phyloP scores from a whole-genome alignment of 2,888 invertebrate species.

The Ypsolopha sequella region DNA sequence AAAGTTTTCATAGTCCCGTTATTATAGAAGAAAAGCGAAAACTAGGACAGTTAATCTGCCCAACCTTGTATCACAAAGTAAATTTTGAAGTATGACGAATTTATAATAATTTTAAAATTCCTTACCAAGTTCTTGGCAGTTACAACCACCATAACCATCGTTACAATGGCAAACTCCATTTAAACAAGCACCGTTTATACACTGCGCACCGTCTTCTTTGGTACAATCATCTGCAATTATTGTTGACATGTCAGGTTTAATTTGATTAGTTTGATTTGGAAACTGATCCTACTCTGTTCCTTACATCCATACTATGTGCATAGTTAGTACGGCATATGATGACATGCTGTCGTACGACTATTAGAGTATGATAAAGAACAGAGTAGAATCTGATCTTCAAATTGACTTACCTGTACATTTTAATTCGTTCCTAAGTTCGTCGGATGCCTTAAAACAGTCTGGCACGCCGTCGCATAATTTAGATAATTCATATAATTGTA shows the following conservation, averaged over 20 bases:
- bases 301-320: too few relatives aligned
- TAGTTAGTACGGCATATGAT: too few relatives aligned
- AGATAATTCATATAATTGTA: constrained; percentile 95
- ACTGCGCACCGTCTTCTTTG: constrained; percentile 90
- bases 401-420: constrained; percentile 90
- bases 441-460: constrained; percentile 93
- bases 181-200: constrained; percentile 94
- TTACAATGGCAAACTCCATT: constrained; percentile 96
- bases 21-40: too few relatives aligned
- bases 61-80: not conserved
- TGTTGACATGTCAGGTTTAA: not conserved
- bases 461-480: constrained; percentile 92
- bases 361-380: not conserved
- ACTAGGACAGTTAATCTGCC: too few relatives aligned
- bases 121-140: constrained; percentile 92
- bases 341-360: too few relatives aligned
- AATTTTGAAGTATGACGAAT: not conserved
- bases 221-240: constrained; percentile 85
- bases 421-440: constrained; percentile 89
- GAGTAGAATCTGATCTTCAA: not conserved
- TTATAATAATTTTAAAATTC: constrained; percentile 1
- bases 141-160: constrained; percentile 95
- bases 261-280: too few relatives aligned
- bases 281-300: too few relatives aligned
- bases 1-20: too few relatives aligned